Base-by-base conservation (phyloP, 2,113 vertebrate genomes). In the Paradoxurus hermaphroditus region DNA sequence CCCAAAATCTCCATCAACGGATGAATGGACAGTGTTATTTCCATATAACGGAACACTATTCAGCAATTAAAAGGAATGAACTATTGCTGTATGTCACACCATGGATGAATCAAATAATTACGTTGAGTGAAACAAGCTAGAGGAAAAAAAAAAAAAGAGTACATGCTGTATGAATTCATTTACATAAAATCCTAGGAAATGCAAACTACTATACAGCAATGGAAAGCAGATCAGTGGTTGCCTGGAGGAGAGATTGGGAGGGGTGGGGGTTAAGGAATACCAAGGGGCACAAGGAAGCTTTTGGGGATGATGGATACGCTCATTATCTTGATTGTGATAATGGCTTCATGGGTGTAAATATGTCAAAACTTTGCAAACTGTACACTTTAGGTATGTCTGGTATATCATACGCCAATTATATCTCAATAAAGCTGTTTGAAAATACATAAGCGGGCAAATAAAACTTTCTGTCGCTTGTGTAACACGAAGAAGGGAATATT, bases 141-240 rank as follows among this genome's bases (percentile, higher is more conserved):
- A 1, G 25, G 25, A 12, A 78, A 31, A 56, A 25, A 12, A 77
- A 29, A 19, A 41, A 63, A 90, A 49, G 41, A 59, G 29, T 79
- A 70, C 3, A 11, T 29, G 72, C 14, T 65, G 25, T 70, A 83
- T 51, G 34, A 87, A 70, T 78, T 3, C 5, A 87, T 90, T 87
- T 88, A 89, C 34, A 92, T 86, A 72, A 83, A 91, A 95, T 84
- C 85, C 27, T 29, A 92, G 63, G 18, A 84, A 94, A 95, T 31
- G 15, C 39, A 62, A 90, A 62, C 34, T 77, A 68, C 86, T 31
- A 9, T 46, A 44, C 2, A 67, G 65, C 46, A 44, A 91, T 21
- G 62, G 9, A 70, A 23, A 59, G 14, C 34, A 77, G 63, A 73
- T 59, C 11, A 63, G 31, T 7, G 21, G 51, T 62, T 79, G 25